A percentile compares a stretch with the other conserved stretches of the same genome.
phyloP scores from a whole-genome alignment of 1,140 invertebrate species.

The Melanaphis sacchari region DNA sequence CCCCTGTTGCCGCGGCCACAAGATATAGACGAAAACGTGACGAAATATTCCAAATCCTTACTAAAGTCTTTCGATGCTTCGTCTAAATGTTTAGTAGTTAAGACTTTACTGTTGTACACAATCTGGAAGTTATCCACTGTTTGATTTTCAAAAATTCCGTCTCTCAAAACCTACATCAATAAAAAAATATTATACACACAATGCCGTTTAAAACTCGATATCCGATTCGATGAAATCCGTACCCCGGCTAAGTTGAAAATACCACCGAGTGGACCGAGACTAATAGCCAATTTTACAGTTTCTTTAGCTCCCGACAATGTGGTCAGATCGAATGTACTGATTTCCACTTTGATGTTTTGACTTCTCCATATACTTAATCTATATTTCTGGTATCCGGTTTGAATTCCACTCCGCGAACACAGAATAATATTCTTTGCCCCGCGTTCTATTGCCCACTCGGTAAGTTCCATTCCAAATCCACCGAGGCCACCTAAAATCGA shows the following conservation, averaged over 20 bases:
- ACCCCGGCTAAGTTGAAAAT: slow-evolving; percentile 57
- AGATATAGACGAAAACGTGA: slow-evolving; percentile 61
- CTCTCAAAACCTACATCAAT: slow-evolving; percentile 40
- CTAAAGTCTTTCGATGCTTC: neutral
- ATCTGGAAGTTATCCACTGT: slow-evolving; percentile 34
- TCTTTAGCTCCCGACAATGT: slow-evolving; percentile 41
- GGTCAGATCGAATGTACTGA: slow-evolving; percentile 54
- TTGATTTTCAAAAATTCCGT: slow-evolving; percentile 58
- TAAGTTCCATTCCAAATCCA: slow-evolving; percentile 58
- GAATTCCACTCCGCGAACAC: slow-evolving; percentile 56
- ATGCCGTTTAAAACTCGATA: neutral
- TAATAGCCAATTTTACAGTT: slow-evolving; percentile 16
- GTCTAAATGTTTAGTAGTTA: slow-evolving; percentile 49
- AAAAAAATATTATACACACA: neutral
- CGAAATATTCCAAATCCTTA: slow-evolving; percentile 61
- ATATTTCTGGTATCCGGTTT: slow-evolving; percentile 58
- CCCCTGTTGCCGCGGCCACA: slow-evolving; percentile 61
- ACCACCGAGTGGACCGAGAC: slow-evolving; percentile 43
- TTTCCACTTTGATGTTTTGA: slow-evolving; percentile 29
- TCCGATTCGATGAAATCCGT: neutral
- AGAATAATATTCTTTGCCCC: slow-evolving; percentile 55
- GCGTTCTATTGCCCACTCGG: slow-evolving; percentile 46
- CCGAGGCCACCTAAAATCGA: slow-evolving; percentile 66
- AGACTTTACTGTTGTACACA: slow-evolving; percentile 53
- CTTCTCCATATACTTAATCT: slow-evolving; percentile 49